Evolutionary conservation across 2,797 vertebrate genomes (phyloP).

Genomic region (Simalia tracyae): DNA sequence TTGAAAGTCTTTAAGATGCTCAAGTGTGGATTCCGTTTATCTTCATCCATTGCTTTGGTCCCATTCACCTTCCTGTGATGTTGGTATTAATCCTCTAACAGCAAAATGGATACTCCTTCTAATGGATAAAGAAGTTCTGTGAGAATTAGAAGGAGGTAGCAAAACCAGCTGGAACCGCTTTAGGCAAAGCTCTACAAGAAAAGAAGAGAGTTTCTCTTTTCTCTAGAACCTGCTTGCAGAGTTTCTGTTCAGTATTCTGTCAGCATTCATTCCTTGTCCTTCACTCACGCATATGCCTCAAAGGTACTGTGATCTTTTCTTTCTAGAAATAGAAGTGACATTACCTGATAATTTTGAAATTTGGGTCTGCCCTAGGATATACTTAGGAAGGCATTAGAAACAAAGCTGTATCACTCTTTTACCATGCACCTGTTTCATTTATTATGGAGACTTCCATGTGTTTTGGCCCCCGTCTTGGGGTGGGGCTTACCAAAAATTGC

Average conservation of each 20-base stretch:
- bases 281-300: not conserved
- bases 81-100: not conserved
- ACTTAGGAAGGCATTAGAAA: not conserved
- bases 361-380: not conserved
- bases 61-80: not conserved
- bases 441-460: not conserved
- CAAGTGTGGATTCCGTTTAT: not conserved
- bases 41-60: not conserved
- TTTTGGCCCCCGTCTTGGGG: not conserved
- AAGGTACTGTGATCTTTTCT: not conserved
- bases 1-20: not conserved
- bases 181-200: not conserved
- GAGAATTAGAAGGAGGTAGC: not conserved
- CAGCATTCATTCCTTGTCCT: not conserved
- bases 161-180: not conserved
- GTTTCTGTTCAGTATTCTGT: not conserved
- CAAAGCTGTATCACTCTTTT: not conserved
- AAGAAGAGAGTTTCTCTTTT: not conserved
- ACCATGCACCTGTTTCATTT: not conserved
- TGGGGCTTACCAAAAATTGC: not conserved
- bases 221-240: not conserved
- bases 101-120: not conserved
- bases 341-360: not conserved
- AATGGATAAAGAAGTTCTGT: not conserved
- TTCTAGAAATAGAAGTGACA: not conserved